Base-by-base conservation (phyloP, 2,888 invertebrate genomes). In the Hirtodrosophila duncani region DNA sequence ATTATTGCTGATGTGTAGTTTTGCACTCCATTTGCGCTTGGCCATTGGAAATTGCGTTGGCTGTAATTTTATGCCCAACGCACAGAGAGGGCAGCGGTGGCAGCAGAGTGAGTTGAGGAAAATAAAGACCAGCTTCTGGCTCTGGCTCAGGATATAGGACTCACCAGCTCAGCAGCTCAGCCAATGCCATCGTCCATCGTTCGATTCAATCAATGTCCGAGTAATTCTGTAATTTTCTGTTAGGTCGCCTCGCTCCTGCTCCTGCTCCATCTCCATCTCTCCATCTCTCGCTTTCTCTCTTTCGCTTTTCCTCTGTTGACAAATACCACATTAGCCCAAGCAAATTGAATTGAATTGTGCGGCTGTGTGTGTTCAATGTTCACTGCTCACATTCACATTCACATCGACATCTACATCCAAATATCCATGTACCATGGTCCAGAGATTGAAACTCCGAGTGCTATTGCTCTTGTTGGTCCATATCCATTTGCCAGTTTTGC, bases 151-250 rank as follows among this genome's bases (percentile, higher is more conserved):
- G 43, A 21, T 33, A 36, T 42, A 55, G 30, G 43, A 29, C 29
- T 31, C 30, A 37, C 50, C 51, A 38, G 39, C 16, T 52, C 52
- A 52, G 50, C 51, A 52, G 50, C 45, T 38, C 30, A 46, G 46
- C 29, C 58, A 23, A 14, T 44, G 38, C 29, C 42, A 41, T 53
- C 18, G 42, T 27, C 36, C 43, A 50, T 45, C 57, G 57, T 56
- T 61, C 75, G 79, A 79, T 71, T 80, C 81, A 72, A 79, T 81
- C 79, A 81, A 81, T 81, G 80, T 77, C 80, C 80, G 61, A 77
- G 78, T 79, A 81, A 78, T 81, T 81, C 75, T 68, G 75, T 78
- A 81, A 78, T 81, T 78, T 81, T 68, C 79, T 65, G 52, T 67
- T 61, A 46, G 61, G n/a, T n/a, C n/a, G n/a, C n/a, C n/a, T n/a